These are phyloP conservation scores for Orius insidiosus DNA, from an alignment of 1,140 invertebrate genomes.

Conservation along the genomic window DNA sequence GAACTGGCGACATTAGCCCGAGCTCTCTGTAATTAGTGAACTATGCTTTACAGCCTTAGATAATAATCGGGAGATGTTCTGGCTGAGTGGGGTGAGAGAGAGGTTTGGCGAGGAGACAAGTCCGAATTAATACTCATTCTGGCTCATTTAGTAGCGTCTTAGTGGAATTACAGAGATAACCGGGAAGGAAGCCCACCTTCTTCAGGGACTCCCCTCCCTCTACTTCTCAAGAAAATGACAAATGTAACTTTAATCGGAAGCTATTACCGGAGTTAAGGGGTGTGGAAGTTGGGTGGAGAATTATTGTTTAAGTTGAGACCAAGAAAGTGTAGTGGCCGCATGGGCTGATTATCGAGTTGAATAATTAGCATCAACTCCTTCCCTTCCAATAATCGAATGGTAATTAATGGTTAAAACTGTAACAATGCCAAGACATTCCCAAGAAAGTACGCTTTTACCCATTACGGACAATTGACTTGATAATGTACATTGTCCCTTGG, in stretches of 20 bases:
- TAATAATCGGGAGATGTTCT: constrained; percentile 5
- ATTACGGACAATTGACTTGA: constrained; percentile 12
- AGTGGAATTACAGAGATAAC: constrained; percentile 13
- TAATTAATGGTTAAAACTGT: constrained; percentile 12
- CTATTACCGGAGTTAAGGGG: constrained; percentile 9
- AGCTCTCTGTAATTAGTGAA: constrained; percentile 7
- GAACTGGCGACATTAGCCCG: constrained; percentile 9
- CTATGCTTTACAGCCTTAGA: constrained; percentile 11
- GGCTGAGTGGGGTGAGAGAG: background rate
- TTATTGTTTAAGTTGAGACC: constrained; percentile 16
- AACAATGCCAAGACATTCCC: constrained; percentile 11
- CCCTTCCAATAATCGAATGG: constrained; percentile 11
- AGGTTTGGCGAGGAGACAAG: constrained; percentile 7
- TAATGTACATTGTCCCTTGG: constrained; percentile 11
- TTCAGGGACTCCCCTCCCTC: background rate
- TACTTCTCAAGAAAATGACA: constrained; percentile 11
- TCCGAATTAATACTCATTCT: constrained; percentile 15
- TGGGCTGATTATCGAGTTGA: constrained; percentile 10
- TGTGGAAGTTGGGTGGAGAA: constrained; percentile 11
- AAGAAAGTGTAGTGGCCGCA: constrained; percentile 9
- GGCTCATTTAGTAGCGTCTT: constrained; percentile 15
- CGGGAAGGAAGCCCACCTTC: constrained; percentile 1
- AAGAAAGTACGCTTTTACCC: constrained; percentile 1
- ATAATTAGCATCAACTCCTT: constrained; percentile 11
- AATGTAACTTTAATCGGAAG: constrained; percentile 17